phyloP scores from a whole-genome alignment of 2,113 vertebrate genomes.

The Platycercus adscitus region DNA sequence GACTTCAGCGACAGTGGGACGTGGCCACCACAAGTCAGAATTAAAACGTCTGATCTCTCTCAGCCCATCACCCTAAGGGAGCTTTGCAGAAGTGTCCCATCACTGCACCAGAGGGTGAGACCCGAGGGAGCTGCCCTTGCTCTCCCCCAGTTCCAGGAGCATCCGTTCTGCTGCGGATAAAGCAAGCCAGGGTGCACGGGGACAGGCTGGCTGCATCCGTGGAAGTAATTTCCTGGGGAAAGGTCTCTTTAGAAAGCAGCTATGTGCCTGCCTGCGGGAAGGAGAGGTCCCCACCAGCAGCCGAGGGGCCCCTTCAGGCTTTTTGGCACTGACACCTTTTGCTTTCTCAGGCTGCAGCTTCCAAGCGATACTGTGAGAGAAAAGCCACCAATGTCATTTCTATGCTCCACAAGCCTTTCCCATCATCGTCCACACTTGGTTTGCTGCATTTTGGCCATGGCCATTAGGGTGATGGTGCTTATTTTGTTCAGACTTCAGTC shows the following conservation, averaged over 20 bases:
- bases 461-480: neutral
- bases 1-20: neutral
- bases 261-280: neutral
- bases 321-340: neutral
- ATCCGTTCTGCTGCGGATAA: neutral
- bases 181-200: neutral
- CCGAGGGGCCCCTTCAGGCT: neutral
- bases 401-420: slow-evolving; percentile 33
- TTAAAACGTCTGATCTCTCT: neutral
- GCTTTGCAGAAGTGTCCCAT: neutral
- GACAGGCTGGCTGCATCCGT: accelerated
- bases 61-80: neutral
- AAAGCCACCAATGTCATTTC: slow-evolving; percentile 10
- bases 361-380: slow-evolving; percentile 26
- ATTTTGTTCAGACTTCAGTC: neutral
- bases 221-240: neutral
- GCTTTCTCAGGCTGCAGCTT: slow-evolving; percentile 16
- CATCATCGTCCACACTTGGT: neutral
- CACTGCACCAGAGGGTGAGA: neutral
- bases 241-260: neutral
- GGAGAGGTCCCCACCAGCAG: neutral
- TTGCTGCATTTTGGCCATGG: neutral
- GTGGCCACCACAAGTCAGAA: accelerated
- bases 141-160: neutral
- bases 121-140: neutral